Percentiles rank a stretch among this genome's conserved stretches.
These are phyloP conservation scores for Syrrhaptes paradoxus DNA, from an alignment of 2,113 vertebrate species.

Conservation along the genomic window DNA sequence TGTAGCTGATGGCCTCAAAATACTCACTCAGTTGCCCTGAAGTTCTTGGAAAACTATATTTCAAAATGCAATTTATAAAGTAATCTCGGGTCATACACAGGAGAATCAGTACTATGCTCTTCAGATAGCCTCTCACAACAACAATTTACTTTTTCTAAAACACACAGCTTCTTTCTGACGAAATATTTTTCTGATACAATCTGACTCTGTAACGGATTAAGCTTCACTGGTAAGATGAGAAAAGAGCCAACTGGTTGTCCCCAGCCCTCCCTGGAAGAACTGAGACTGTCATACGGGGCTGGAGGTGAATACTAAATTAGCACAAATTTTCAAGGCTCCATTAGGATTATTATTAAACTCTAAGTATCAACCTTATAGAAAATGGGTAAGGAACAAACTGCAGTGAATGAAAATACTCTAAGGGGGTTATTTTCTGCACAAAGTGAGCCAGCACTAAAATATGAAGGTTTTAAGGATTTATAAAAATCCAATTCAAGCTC, in stretches of 20 bases:
- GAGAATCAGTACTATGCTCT: background rate
- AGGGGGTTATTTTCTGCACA: background rate
- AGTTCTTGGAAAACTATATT: background rate
- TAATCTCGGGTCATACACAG: background rate
- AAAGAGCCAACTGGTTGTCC: background rate
- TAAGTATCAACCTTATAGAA: background rate
- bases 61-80: background rate
- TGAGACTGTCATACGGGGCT: background rate
- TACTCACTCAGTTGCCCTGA: background rate
- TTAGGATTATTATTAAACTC: background rate
- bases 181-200: background rate
- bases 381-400: background rate
- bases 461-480: background rate
- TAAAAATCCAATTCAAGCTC: conserved; percentile 23
- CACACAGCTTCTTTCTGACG: background rate
- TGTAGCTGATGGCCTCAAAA: background rate
- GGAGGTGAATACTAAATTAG: background rate
- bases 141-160: background rate
- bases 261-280: background rate
- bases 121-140: background rate
- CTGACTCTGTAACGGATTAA: background rate
- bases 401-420: background rate
- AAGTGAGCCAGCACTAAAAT: background rate
- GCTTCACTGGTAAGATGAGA: background rate
- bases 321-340: background rate